phyloP scores from a whole-genome alignment of 2,797 vertebrate genomes.

The Girardinus metallicus region DNA sequence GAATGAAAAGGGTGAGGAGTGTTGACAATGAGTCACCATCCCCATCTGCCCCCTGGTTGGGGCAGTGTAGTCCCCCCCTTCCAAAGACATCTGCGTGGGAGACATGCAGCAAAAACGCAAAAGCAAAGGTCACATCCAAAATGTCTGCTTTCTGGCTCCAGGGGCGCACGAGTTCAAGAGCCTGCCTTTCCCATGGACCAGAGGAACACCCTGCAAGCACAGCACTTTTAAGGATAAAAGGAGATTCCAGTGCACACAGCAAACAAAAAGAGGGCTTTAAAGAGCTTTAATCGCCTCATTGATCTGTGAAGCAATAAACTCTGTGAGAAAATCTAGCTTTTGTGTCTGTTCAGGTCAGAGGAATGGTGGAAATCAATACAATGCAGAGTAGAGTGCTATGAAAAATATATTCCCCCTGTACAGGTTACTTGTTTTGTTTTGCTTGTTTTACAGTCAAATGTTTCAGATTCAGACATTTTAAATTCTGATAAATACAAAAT shows the following conservation, averaged over 20 bases:
- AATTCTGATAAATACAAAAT: background rate
- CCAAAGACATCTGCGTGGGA: conserved; percentile 28
- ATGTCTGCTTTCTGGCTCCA: conserved; percentile 29
- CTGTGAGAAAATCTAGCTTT: conserved; percentile 43
- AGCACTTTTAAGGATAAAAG: conserved; percentile 40
- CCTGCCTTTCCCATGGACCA: conserved; percentile 6
- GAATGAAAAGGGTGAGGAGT: conserved; percentile 32
- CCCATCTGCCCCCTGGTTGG: conserved; percentile 25
- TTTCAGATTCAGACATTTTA: background rate
- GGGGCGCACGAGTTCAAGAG: conserved; percentile 23
- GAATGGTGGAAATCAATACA: conserved; percentile 33
- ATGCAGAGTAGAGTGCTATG: background rate
- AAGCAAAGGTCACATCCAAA: conserved; percentile 24
- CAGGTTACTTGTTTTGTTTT: background rate
- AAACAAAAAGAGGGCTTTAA: conserved; percentile 54
- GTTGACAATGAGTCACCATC: conserved; percentile 64
- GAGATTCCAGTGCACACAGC: conserved; percentile 48
- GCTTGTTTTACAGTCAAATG: background rate
- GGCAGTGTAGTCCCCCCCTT: conserved; percentile 11
- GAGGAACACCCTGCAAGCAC: conserved; percentile 37
- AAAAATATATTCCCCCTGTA: background rate
- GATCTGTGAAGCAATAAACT: conserved; percentile 68
- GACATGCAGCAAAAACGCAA: conserved; percentile 11
- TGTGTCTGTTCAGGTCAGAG: conserved; percentile 29
- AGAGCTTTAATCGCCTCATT: conserved; percentile 64